Base-by-base conservation (phyloP, 2,113 vertebrate genomes). In the Rhizomys pruinosus region DNA sequence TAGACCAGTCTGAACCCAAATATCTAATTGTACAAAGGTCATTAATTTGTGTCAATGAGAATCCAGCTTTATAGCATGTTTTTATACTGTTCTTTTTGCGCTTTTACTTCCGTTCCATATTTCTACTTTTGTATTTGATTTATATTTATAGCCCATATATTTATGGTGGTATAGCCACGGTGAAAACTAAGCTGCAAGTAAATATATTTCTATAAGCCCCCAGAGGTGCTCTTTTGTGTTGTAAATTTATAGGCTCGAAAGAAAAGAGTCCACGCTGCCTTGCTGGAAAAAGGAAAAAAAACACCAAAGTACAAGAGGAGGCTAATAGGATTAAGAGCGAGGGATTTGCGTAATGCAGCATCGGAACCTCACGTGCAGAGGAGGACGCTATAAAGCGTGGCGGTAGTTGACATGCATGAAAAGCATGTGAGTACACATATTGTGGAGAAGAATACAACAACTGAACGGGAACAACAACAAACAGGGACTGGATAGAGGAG, bases 81-180 rank as follows among this genome's bases (percentile, higher is more conserved):
- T 92, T 80, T n/a, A n/a, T n/a, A 71, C 12, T 64, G 17, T 32
- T 25, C 42, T 64, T 19, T 57, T 78, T 27, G n/a, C n/a, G n/a
- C n/a, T n/a, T n/a, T n/a, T n/a, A n/a, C n/a, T n/a, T n/a, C n/a
- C n/a, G n/a, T 57, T 52, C 55, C 69, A 5, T 79, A 15, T 81
- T 79, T 91, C 57, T 90, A 63, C 34, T 87, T 93, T 71, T 13
- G 68, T 88, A 34, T 76, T 93, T 92, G n/a, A n/a, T n/a, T n/a
- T 92, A 82, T 57, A 52, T 71, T 89, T 74, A 52, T 55, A 61
- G 90, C 25, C 47, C 3, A 44, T 69, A 44, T 34, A 69, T 88
- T 96, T n/a, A 81, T 44, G 92, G 23, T 69, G 79, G 10, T 52
- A 32, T n/a, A n/a, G 4, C 8, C 47, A 52, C 73, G 88, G 91